phyloP scores from a whole-genome alignment of 2,797 vertebrate genomes.

The Tiaroga cobitis region DNA sequence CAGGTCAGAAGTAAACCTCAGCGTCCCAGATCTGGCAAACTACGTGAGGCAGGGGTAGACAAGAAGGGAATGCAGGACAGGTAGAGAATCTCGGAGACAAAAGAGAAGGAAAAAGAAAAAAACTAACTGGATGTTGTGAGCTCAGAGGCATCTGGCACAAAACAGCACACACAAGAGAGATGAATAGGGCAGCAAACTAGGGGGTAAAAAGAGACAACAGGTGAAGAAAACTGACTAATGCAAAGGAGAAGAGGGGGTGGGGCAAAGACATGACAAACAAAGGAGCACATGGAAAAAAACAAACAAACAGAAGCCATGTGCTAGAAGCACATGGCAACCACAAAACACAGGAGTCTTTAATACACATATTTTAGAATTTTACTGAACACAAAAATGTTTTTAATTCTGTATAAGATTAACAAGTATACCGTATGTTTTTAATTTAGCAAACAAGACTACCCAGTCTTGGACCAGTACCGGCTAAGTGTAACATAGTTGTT shows the following conservation, averaged over 20 bases:
- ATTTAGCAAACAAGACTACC: too few relatives aligned
- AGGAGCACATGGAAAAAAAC: not conserved
- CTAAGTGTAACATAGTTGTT: too few relatives aligned
- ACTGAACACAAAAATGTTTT: too few relatives aligned
- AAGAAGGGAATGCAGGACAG: not conserved
- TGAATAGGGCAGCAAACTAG: not conserved
- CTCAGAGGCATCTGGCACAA: not conserved
- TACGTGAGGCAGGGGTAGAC: not conserved
- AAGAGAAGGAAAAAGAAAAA: not conserved
- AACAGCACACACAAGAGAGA: not conserved
- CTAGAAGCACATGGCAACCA: not conserved
- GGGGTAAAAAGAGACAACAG: not conserved
- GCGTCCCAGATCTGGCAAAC: too few relatives aligned
- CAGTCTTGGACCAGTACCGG: too few relatives aligned
- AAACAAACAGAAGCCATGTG: not conserved
- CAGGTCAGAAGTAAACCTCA: too few relatives aligned
- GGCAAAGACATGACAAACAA: not conserved
- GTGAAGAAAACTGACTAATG: not conserved
- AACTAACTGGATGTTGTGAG: not conserved
- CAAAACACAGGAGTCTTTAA: not conserved
- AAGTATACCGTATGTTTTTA: too few relatives aligned
- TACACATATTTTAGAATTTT: too few relatives aligned
- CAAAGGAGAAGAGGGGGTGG: not conserved
- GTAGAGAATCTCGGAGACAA: not conserved
- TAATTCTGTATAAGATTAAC: too few relatives aligned